A percentile compares a stretch with the other conserved stretches of the same genome.
Conservation (phyloP, 2,797 vertebrate genomes). For the Phaenicophaeus curvirostris region DNA sequence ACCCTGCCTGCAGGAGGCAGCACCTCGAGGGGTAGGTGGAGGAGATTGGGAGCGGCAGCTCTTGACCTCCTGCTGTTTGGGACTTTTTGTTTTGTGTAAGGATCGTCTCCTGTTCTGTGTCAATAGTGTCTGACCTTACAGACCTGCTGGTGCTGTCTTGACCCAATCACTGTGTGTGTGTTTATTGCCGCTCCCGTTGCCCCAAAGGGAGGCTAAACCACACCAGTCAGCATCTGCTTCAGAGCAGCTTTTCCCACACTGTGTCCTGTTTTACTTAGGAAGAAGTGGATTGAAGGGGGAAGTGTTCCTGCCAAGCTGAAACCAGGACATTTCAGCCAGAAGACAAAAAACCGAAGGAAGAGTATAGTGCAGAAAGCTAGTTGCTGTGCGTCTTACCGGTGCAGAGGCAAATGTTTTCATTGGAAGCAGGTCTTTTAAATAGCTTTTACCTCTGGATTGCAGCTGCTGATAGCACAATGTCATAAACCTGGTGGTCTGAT, state of each 20-base stretch:
- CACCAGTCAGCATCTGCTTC: not conserved
- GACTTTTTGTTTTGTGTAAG: not conserved
- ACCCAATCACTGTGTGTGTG: too few species aligned
- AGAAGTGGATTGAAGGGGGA: not conserved
- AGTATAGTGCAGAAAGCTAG: not conserved
- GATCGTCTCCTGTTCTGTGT: not conserved
- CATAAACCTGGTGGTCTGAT: not conserved
- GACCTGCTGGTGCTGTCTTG: not conserved
- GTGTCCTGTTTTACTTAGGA: accelerated
- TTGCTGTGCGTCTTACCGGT: not conserved
- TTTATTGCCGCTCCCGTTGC: accelerated
- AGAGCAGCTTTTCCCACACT: not conserved
- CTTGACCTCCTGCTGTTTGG: not conserved
- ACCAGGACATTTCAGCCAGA: not conserved
- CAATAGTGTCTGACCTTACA: accelerated
- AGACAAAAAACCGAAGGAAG: not conserved
- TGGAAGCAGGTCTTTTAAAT: not conserved
- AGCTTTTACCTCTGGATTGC: not conserved
- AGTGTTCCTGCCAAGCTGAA: not conserved
- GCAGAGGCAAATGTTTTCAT: not conserved
- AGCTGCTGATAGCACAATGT: not conserved
- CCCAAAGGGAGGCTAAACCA: not conserved
- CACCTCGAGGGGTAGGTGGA: not conserved
- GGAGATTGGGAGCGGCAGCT: not conserved
- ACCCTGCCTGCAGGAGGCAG: not conserved